Conservation (phyloP, 2,113 vertebrate genomes). For the Perca flavescens region DNA sequence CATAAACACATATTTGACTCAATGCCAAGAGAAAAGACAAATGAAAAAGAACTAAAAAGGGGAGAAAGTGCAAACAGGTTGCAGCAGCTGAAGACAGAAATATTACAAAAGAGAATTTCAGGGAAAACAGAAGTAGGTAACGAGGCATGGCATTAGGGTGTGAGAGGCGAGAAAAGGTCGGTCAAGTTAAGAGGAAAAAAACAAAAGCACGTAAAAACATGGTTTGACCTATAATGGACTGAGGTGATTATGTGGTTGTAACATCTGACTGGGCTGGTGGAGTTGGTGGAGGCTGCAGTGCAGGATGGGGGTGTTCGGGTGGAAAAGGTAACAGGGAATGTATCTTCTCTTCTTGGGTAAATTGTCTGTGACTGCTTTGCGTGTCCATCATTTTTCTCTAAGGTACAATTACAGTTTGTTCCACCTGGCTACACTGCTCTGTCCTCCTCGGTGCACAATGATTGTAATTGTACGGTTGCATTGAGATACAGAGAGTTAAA, state of each 20-base stretch:
- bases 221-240: conserved; percentile 50
- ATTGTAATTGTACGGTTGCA: conserved; percentile 14
- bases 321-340: conserved; percentile 45
- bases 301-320: conserved; percentile 11
- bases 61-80: conserved; percentile 18
- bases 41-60: neutral
- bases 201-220: conserved; percentile 51
- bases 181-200: conserved; percentile 42
- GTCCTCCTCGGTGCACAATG: conserved; percentile 45
- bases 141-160: conserved; percentile 26
- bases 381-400: conserved; percentile 75
- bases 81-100: conserved; percentile 21
- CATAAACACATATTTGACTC: conserved; percentile 35
- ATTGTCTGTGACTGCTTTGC: conserved; percentile 75
- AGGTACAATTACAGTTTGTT: conserved; percentile 77
- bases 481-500: conserved; percentile 26
- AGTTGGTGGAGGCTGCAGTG: conserved; percentile 31
- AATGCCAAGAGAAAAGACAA: conserved; percentile 6
- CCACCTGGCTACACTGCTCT: conserved; percentile 63
- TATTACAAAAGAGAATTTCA: conserved; percentile 25
- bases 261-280: conserved; percentile 23
- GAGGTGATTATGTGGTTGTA: conserved; percentile 48
- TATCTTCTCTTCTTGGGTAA: conserved; percentile 60
- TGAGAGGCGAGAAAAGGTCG: conserved; percentile 23
- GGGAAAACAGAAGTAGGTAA: conserved; percentile 38